Evolutionary conservation across 2,888 invertebrate species (phyloP).

Genomic region (Stenodema calcarata): DNA sequence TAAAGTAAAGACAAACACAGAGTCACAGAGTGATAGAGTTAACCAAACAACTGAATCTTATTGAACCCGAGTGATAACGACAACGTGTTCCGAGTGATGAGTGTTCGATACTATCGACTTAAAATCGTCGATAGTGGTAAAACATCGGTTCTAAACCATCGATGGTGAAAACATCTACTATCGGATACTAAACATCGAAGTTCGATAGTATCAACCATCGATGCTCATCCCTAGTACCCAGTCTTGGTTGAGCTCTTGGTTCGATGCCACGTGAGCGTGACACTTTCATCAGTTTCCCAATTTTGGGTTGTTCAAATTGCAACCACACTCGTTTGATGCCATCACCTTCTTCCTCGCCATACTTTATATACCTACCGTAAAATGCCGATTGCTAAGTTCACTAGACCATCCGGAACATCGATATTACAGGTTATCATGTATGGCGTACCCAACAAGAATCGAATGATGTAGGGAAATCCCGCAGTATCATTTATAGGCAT

Average conservation of each 20-base stretch:
- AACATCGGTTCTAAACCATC: neutral
- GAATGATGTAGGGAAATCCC: slow-evolving; percentile 36
- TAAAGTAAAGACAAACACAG: too few relatives aligned
- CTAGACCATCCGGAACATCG: slow-evolving; percentile 39
- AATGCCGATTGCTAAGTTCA: slow-evolving; percentile 40
- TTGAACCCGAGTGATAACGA: too few relatives aligned
- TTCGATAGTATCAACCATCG: too few relatives aligned
- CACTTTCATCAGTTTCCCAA: neutral
- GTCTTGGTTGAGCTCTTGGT: neutral
- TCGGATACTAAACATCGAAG: too few relatives aligned
- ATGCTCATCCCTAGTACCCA: slow-evolving; percentile 20
- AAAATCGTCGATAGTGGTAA: too few relatives aligned
- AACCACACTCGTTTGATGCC: neutral
- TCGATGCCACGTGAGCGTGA: neutral
- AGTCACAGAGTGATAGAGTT: too few relatives aligned
- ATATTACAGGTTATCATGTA: slow-evolving; percentile 47
- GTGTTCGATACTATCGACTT: too few relatives aligned
- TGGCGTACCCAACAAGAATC: slow-evolving; percentile 16
- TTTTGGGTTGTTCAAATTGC: neutral
- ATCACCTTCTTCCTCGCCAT: neutral
- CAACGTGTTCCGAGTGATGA: too few relatives aligned
- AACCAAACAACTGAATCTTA: too few relatives aligned
- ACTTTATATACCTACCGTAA: slow-evolving; percentile 22
- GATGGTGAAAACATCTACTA: too few relatives aligned
- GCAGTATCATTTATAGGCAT: neutral